Evolutionary conservation across 2,888 invertebrate species (phyloP).

Genomic region (Phorcus lineatus): DNA sequence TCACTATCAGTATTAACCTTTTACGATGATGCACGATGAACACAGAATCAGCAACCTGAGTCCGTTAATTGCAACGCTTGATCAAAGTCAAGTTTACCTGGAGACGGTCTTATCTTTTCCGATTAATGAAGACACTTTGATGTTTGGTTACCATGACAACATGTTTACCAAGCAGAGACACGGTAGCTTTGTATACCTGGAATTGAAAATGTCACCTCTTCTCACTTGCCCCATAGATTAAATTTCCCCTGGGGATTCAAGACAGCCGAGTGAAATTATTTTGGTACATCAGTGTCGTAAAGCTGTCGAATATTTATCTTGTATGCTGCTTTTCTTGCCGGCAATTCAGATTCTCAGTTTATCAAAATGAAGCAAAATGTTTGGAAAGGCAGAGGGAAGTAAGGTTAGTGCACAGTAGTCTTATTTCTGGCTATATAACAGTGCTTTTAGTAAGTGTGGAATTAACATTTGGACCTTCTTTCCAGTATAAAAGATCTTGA

Average conservation of each 20-base stretch:
- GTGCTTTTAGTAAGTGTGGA: too few relatives aligned
- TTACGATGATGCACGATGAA: constrained; percentile 17
- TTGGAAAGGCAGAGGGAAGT: too few relatives aligned
- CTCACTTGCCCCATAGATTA: constrained; percentile 11
- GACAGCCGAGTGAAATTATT: constrained; percentile 21
- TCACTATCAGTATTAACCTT: constrained; percentile 42
- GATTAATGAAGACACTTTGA: constrained; percentile 18
- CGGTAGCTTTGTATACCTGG: constrained; percentile 9
- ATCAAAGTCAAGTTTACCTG: constrained; percentile 5
- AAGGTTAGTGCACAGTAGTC: too few relatives aligned
- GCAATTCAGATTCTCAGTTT: neutral
- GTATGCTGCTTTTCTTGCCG: constrained; percentile 11
- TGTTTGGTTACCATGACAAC: constrained; percentile 20
- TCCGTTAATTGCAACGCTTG: neutral
- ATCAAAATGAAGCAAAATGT: neutral
- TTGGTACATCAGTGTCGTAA: neutral
- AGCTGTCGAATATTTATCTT: constrained; percentile 17
- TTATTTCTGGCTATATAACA: too few relatives aligned
- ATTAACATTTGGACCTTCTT: too few relatives aligned
- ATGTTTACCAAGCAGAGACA: constrained; percentile 1
- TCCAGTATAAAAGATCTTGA: too few relatives aligned
- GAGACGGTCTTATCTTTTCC: neutral
- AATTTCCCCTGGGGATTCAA: neutral
- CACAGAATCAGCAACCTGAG: neutral
- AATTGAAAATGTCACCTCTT: constrained; percentile 20